Conservation (phyloP, 2,113 vertebrate species). For the Paramormyrops kingsleyae region DNA sequence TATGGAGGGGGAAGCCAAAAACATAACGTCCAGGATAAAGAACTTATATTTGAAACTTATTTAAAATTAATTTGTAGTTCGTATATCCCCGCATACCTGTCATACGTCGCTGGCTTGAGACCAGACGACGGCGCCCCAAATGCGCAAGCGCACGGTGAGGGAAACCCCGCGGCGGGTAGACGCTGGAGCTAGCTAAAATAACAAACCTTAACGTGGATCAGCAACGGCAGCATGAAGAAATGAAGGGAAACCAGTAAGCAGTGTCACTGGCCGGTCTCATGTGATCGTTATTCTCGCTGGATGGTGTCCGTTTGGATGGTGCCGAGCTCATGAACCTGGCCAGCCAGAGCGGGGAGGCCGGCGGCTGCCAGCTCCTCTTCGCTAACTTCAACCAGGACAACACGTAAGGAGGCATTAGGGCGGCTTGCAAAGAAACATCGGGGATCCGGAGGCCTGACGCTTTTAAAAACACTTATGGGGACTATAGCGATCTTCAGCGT, state of each 20-base stretch:
- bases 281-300: constrained; percentile 34
- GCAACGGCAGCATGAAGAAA: constrained; percentile 28
- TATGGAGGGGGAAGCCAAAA: neutral
- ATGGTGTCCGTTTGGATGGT: constrained; percentile 48
- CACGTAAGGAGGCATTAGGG: constrained; percentile 77
- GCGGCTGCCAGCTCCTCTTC: constrained; percentile 91
- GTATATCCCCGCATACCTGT: neutral
- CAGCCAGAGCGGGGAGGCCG: constrained; percentile 88
- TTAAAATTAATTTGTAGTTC: neutral
- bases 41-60: neutral
- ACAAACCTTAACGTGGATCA: constrained; percentile 46
- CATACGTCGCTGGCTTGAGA: neutral
- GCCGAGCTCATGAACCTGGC: constrained; percentile 84
- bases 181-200: constrained; percentile 48
- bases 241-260: constrained; percentile 38
- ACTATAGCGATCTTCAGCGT: neutral
- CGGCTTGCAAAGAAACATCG: constrained; percentile 20
- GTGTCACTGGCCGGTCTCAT: neutral
- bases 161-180: constrained; percentile 27
- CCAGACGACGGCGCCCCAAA: neutral
- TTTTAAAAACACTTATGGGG: neutral
- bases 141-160: constrained; percentile 49
- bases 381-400: constrained; percentile 99
- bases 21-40: neutral
- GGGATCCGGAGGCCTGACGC: constrained; percentile 34